Base-by-base conservation (phyloP, 2,113 vertebrate genomes). In the Rattus rattus region DNA sequence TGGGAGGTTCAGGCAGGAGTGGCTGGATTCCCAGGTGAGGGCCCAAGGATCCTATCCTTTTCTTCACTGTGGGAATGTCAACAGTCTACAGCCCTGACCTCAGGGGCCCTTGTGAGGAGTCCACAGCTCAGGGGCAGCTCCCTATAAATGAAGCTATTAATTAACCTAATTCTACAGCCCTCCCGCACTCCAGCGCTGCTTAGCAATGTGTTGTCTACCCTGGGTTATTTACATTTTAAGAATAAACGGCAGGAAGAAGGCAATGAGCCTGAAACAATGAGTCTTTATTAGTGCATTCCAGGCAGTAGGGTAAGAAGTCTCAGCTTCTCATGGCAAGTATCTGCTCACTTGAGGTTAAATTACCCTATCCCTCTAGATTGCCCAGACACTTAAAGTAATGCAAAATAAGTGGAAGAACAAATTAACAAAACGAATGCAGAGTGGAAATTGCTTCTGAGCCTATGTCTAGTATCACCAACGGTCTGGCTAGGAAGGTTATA, bases 261-360 rank as follows among this genome's bases (percentile, higher is more conserved):
- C 36, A 75, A 80, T 56, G 61, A 94, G 49, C 24, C 65, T 52
- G 36, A 80, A 75, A 59, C 36, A 75, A 10, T 72, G 49, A 92
- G 61, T 85, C 43, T 95, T 81, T 72, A 91, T 59, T 96, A 36
- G 65, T 85, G 26, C 94, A 93, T 94, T 89, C 47, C 39, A 72
- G 73, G 67, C 39, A 52, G 39, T 39, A n/a, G 20, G 19, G 3
- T 72, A 19, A n/a, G 24, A 43, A 61, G 54, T 87, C 3, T 83
- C 52, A 77, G 10, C 33, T 87, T 30, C 73, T 49, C 65, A 91
- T 22, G 13, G 1, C 65, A 63, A 96, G n/a, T 9, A 14, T 93
- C 12, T 73, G 14, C 59, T 97, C 88, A 30, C 70, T 93, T 24
- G 47, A 24, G 20, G 8, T 93, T 56, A 80, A 89, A 81, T 95